Evolutionary conservation across 2,797 vertebrate species (phyloP).

Genomic region (Chrysocyon brachyurus): DNA sequence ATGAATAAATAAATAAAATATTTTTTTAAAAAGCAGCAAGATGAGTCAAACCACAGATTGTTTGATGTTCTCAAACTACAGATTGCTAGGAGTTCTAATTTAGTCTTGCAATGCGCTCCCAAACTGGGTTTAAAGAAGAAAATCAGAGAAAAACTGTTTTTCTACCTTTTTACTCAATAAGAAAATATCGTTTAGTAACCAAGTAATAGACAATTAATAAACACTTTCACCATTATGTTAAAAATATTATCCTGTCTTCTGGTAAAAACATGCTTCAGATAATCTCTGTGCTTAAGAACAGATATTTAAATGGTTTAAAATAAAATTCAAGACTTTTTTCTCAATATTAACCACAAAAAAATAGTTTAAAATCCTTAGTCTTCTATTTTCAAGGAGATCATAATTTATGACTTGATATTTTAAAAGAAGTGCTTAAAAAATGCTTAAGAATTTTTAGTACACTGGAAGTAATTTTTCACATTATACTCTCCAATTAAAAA

Average conservation of each 20-base stretch:
- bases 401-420: background rate
- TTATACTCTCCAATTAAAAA: background rate
- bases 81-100: constrained; percentile 64
- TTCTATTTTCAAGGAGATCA: background rate
- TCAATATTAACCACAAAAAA: background rate
- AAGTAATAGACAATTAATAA: background rate
- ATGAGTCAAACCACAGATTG: too few species aligned
- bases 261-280: background rate
- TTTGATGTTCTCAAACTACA: constrained; percentile 76
- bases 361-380: background rate
- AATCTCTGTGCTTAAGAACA: background rate
- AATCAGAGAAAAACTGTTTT: background rate
- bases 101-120: background rate
- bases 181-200: background rate
- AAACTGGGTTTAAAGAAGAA: background rate
- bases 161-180: background rate
- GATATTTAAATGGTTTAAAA: background rate
- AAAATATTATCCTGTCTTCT: background rate
- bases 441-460: background rate
- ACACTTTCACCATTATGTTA: background rate
- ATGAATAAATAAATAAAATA: too few species aligned
- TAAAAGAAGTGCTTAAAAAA: constrained; percentile 13
- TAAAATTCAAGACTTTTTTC: background rate
- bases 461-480: constrained; percentile 12
- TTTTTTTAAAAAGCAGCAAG: too few species aligned